Evolutionary conservation across 1,140 invertebrate genomes (phyloP), one percentile per base, ranked within the genome.

Genomic region (Rhagoletis zephyria): DNA sequence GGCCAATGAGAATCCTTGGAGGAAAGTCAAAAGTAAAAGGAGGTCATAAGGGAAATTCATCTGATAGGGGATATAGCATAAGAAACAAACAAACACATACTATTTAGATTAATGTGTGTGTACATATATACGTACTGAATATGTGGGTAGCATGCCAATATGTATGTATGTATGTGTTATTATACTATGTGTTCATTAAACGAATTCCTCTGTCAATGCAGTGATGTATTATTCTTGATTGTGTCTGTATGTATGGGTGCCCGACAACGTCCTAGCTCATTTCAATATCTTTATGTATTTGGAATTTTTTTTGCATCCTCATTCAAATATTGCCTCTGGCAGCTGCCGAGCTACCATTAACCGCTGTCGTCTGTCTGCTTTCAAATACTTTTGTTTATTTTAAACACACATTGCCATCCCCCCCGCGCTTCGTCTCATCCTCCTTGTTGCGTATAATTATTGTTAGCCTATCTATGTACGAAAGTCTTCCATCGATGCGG

Each of bases 401-500:
- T 14, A 70, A 65, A 2, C 30, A 70, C 45, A 74, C 74, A 42
- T 9, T 9, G 3, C 4, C 67, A 30, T 45, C 42, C 12, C 4
- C 4, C 4, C 6, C 4, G 9, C 19, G n/a, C 19, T 48, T 7
- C 74, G 56, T 2, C 45, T 51, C 70, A 81, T 3, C 70, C 51
- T 45, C 48, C 16, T 19, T 40, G 14, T n/a, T 56, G 48, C 70
- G 51, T 6, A 56, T 3, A 74, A 74, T 3, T 56, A 56, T 56
- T 77, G 42, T 51, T n/a, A 1, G 42, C 42, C 45, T 74, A 40
- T 30, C 16, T 70, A 70, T 70, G 40, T 42, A 30, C 30, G 30
- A 0, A 77, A 77, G 74, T 77, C 74, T 56, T 9, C n/a, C 74
- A 81, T 81, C 74, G 48, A 59, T 56, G 74, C 51, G 74, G 74